These are phyloP conservation scores for Siderastrea siderea DNA, from an alignment of 92 coral and sea anemone species.

Conservation along the genomic window DNA sequence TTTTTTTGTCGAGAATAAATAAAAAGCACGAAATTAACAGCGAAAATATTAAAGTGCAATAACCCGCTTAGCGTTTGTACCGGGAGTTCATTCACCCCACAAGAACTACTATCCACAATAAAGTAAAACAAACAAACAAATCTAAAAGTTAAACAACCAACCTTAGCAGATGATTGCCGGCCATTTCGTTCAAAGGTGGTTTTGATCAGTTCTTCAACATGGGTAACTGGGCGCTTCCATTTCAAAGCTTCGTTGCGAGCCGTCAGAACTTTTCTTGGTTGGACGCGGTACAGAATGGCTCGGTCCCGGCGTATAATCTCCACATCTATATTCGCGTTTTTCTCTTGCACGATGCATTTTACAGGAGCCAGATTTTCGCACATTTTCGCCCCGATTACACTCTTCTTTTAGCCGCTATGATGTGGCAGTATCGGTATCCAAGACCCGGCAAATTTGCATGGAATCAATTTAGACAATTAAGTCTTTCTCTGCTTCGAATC, in stretches of 20 bases:
- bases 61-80: neutral
- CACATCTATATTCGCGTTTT: constrained; percentile 79
- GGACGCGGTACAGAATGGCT: constrained; percentile 77
- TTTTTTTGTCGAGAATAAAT: neutral
- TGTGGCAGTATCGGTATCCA: neutral
- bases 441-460: constrained; percentile 21
- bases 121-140: neutral
- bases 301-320: constrained; percentile 77
- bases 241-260: constrained; percentile 73
- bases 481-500: neutral
- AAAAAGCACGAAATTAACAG: too few relatives aligned
- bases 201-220: constrained; percentile 61
- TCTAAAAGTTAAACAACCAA: constrained; percentile 2
- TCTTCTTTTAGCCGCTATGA: neutral
- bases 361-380: constrained; percentile 73
- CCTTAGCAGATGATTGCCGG: constrained; percentile 17
- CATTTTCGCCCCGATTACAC: constrained; percentile 47
- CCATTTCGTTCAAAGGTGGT: constrained; percentile 27
- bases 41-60: neutral
- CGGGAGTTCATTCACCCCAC: neutral
- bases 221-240: constrained; percentile 68
- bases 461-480: neutral
- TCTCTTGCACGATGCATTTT: constrained; percentile 71
- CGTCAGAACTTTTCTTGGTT: constrained; percentile 69
- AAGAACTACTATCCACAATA: neutral